phyloP scores from a whole-genome alignment of 2,113 vertebrate species.

The Cephalopholis sonnerati region DNA sequence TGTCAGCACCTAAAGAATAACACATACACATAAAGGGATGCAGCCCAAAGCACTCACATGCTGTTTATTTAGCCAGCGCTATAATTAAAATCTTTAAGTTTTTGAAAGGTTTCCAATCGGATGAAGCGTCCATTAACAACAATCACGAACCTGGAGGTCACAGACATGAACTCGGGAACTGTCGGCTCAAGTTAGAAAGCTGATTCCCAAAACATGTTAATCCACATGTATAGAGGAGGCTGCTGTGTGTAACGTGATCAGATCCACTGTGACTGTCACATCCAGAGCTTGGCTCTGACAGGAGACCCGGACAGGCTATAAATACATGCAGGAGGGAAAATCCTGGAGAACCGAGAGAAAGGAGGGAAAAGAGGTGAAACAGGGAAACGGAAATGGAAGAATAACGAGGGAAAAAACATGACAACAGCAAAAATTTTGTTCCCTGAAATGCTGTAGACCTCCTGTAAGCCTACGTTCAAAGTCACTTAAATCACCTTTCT shows the following conservation, averaged over 20 bases:
- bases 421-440: neutral
- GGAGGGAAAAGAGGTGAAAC: neutral
- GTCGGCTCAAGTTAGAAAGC: neutral
- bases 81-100: neutral
- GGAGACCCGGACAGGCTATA: slow-evolving; percentile 9
- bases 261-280: slow-evolving; percentile 47
- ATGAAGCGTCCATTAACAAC: neutral
- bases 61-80: neutral
- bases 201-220: slow-evolving; percentile 30
- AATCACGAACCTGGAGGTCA: neutral
- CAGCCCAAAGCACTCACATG: neutral
- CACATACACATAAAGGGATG: neutral
- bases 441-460: neutral
- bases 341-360: neutral
- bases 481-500: too few species aligned
- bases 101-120: too few species aligned
- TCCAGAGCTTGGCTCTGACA: slow-evolving; percentile 42
- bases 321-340: slow-evolving; percentile 43
- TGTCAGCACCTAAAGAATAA: neutral
- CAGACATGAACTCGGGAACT: neutral
- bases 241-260: slow-evolving; percentile 50
- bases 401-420: neutral
- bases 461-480: too few species aligned
- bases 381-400: neutral
- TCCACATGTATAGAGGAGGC: slow-evolving; percentile 21